Base-by-base conservation (phyloP, 2,888 invertebrate species). In the Dynastes tityus region DNA sequence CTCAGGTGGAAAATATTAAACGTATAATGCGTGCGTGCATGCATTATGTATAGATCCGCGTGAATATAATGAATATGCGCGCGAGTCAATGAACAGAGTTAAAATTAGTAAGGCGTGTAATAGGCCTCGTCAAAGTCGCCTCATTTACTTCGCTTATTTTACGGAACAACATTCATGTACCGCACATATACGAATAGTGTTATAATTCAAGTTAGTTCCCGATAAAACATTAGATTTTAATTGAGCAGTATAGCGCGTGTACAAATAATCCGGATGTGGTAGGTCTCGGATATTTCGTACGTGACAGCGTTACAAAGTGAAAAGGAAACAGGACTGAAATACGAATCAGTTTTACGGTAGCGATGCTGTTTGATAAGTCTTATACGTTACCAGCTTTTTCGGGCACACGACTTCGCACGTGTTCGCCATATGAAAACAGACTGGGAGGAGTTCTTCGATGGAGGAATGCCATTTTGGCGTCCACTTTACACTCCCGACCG, bases 401-500 rank as follows among this genome's bases (percentile, higher is more conserved):
- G 65, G 74, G 78, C 78, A 76, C 67, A 74, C 77, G 77, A 78
- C 71, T 79, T 80, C 51, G 82, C 83, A 83, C 82, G 83, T 83
- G 83, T 81, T 81, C 76, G 61, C 81, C 83, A 82, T 82, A 80
- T 82, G 82, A 82, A 80, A 79, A 79, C 76, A 78, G 71, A 67
- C 49, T 77, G 80, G 82, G 78, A 81, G 82, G 81, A 80, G 82
- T 78, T 80, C 79, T 81, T 81, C 80, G 82, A 81, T 82, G 81
- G 80, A 68, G 78, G 82, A 82, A 82, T 82, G 82, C 82, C 82
- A 82, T 82, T 82, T 82, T 79, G 80, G 82, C 81, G 81, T 82
- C 80, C 81, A 81, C 80, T 79, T 58, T 37, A 58, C 77, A 73
- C 71, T 78, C 65, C 77, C 70, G 64, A 53, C 49, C 79, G 81